Conservation (phyloP, 2,797 vertebrate species). For the Cyprinella venusta region DNA sequence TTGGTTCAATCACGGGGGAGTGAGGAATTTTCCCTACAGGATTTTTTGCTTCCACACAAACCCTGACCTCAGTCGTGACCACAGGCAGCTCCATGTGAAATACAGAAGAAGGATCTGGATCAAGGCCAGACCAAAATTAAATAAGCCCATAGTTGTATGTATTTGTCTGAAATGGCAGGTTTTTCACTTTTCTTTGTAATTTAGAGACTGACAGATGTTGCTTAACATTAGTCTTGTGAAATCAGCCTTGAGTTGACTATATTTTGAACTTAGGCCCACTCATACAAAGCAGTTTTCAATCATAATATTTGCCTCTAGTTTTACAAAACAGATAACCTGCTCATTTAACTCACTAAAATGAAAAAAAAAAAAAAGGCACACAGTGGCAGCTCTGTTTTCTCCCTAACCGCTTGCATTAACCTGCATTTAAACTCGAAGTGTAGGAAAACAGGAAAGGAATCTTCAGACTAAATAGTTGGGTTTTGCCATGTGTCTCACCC, state of each 20-base stretch:
- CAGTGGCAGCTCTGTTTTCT: conserved; percentile 28
- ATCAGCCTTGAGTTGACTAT: not conserved
- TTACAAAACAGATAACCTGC: not conserved
- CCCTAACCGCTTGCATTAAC: not conserved
- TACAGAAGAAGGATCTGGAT: conserved; percentile 23
- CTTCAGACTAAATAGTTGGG: conserved; percentile 55
- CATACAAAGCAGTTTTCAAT: conserved; percentile 6
- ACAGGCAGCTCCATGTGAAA: conserved; percentile 37
- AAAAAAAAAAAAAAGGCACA: conserved; percentile 6
- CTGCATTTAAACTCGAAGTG: conserved; percentile 1
- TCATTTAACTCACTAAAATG: conserved; percentile 20
- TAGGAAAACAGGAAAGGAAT: conserved; percentile 58
- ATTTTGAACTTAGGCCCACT: conserved; percentile 30
- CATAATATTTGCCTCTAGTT: conserved; percentile 13
- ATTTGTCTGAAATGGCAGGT: conserved; percentile 24
- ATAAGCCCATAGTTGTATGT: conserved; percentile 16
- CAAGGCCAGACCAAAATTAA: conserved; percentile 29
- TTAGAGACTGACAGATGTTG: conserved; percentile 15
- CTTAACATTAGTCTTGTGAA: conserved; percentile 17
- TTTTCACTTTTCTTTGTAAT: conserved; percentile 1
- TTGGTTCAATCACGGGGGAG: not conserved
- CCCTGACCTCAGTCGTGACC: conserved; percentile 29
- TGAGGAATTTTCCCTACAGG: conserved; percentile 39
- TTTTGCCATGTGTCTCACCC: conserved; percentile 51
- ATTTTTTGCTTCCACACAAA: conserved; percentile 25